Evolutionary conservation across 2,113 vertebrate genomes (phyloP).

Genomic region (Varanus salvator): DNA sequence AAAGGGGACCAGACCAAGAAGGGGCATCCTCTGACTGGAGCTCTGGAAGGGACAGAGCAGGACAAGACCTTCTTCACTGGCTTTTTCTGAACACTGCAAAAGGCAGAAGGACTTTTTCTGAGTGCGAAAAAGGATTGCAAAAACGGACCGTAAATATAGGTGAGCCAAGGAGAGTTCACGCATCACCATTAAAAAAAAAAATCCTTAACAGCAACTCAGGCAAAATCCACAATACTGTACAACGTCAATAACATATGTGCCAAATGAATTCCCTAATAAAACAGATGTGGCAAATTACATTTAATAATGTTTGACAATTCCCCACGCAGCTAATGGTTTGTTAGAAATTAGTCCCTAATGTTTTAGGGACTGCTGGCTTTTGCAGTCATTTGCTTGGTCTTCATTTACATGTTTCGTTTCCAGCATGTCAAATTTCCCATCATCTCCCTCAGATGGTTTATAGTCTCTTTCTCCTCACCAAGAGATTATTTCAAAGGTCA

Average conservation of each 20-base stretch:
- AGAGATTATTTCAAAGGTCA: slow-evolving; percentile 4
- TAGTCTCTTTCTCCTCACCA: slow-evolving; percentile 10
- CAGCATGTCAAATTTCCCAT: slow-evolving; percentile 8
- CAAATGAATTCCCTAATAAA: slow-evolving; percentile 69
- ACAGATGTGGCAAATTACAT: slow-evolving; percentile 73
- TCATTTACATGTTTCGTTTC: slow-evolving; percentile 56
- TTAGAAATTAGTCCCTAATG: slow-evolving; percentile 73
- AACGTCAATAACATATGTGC: slow-evolving; percentile 54
- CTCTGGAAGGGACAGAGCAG: too few species aligned
- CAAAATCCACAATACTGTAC: not conserved
- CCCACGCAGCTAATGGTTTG: slow-evolving; percentile 70
- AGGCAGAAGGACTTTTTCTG: not conserved
- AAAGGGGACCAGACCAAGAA: too few species aligned
- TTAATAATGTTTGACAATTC: slow-evolving; percentile 75
- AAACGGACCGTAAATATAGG: not conserved
- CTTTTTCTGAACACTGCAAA: not conserved
- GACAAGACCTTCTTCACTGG: not conserved
- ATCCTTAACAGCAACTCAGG: not conserved
- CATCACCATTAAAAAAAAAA: too few species aligned
- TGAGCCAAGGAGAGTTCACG: not conserved
- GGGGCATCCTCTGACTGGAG: too few species aligned
- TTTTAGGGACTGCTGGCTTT: slow-evolving; percentile 68
- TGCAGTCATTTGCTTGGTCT: slow-evolving; percentile 59
- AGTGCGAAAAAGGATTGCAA: not conserved
- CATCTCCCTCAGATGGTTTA: slow-evolving; percentile 48